Conservation (phyloP, 2,113 vertebrate species). For the Tachycineta bicolor region DNA sequence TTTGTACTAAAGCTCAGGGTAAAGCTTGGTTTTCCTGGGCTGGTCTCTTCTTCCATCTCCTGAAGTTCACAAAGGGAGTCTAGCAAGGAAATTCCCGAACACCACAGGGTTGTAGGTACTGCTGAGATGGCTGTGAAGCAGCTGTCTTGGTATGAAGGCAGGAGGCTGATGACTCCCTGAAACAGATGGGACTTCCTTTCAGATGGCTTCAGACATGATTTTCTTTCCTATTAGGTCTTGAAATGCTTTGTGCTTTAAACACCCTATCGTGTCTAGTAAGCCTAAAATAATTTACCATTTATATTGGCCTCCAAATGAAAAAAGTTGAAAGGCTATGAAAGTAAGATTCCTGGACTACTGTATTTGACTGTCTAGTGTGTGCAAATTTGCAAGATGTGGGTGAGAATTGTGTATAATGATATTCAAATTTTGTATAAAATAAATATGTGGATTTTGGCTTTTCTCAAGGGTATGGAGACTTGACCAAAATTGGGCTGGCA, state of each 20-base stretch:
- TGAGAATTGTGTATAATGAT: not conserved
- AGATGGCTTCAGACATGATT: not conserved
- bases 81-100: not conserved
- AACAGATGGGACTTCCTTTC: not conserved
- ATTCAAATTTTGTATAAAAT: not conserved
- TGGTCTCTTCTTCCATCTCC: not conserved
- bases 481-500: conserved; percentile 50
- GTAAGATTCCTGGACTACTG: not conserved
- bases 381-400: not conserved
- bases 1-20: not conserved
- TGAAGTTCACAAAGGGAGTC: not conserved
- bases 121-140: not conserved
- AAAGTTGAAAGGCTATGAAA: not conserved
- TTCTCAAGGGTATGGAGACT: not conserved
- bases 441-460: not conserved
- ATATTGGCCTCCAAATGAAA: not conserved
- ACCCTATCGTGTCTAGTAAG: not conserved
- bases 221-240: not conserved
- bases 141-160: not conserved
- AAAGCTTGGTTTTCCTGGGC: not conserved
- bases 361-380: not conserved
- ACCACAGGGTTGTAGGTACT: not conserved
- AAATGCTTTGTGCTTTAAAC: not conserved
- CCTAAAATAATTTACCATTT: not conserved
- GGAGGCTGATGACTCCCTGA: not conserved